Conservation (phyloP, 2,888 invertebrate species). For the Eupithecia centaureata region DNA sequence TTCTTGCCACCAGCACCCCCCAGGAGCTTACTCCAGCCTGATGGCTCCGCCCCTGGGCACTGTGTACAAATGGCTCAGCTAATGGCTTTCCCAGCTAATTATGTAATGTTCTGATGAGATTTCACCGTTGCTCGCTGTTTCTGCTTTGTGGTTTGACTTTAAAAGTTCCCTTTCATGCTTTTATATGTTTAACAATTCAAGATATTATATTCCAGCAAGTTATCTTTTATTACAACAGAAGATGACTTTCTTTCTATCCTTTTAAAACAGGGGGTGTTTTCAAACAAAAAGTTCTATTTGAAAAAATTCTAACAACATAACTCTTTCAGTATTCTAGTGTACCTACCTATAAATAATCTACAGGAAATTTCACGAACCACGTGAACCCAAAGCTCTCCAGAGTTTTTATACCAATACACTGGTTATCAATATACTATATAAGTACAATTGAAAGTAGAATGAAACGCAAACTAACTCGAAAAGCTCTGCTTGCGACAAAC, state of each 20-base stretch:
- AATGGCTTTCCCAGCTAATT: conserved; percentile 35
- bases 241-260: not conserved
- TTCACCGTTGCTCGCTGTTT: conserved; percentile 25
- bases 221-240: not conserved
- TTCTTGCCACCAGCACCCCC: too few species aligned
- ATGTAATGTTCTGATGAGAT: conserved; percentile 36
- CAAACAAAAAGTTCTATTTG: not conserved
- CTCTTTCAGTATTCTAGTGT: not conserved
- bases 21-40: not conserved
- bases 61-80: conserved; percentile 31
- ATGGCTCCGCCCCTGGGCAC: conserved; percentile 15
- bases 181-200: too few species aligned
- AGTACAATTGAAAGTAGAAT: too few species aligned
- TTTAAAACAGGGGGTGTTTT: too few species aligned
- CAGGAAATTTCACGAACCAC: not conserved
- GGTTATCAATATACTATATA: too few species aligned
- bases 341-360: not conserved
- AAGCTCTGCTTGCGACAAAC: too few species aligned
- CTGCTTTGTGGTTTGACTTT: conserved; percentile 12
- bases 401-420: not conserved
- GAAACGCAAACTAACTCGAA: too few species aligned
- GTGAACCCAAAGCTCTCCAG: not conserved
- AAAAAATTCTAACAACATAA: not conserved
- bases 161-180: not conserved
- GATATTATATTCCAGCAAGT: too few species aligned